Percentiles rank a stretch among this genome's conserved stretches.
These are phyloP conservation scores for Malthinus flaveolus DNA, from an alignment of 2,888 invertebrate genomes.

Conservation along the genomic window DNA sequence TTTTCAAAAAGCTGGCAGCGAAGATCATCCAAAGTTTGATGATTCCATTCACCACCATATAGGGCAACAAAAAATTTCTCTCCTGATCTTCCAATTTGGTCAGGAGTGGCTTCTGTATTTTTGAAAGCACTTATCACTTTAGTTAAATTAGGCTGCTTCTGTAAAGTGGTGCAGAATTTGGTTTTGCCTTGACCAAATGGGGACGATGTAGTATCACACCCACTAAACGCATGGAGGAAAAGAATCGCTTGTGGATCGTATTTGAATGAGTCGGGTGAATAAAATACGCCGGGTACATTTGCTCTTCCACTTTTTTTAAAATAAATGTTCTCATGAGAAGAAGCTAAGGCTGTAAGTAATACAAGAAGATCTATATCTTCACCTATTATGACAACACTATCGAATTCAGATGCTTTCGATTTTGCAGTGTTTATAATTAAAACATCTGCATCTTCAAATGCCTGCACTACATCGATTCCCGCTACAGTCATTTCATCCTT, in stretches of 20 bases:
- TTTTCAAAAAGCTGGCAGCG: constrained; percentile 3
- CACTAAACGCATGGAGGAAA: constrained; percentile 13
- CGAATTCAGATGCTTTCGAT: constrained; percentile 19
- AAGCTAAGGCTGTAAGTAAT: constrained; percentile 20
- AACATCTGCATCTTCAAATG: constrained; percentile 28
- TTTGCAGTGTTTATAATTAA: constrained; percentile 25
- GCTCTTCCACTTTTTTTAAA: constrained; percentile 21
- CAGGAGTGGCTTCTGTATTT: constrained; percentile 10
- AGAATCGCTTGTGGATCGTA: constrained; percentile 9
- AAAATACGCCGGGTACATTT: constrained; percentile 9
- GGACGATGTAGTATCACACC: constrained; percentile 16
- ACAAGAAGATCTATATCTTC: constrained; percentile 28
- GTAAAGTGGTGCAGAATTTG: neutral
- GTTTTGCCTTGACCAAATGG: constrained; percentile 9
- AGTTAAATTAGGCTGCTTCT: neutral
- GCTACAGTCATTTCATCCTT: constrained; percentile 13
- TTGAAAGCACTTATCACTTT: neutral
- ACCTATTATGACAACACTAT: constrained; percentile 20
- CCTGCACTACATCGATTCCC: constrained; percentile 23
- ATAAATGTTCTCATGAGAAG: constrained; percentile 4
- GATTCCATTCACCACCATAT: constrained; percentile 8
- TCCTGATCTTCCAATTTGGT: constrained; percentile 12
- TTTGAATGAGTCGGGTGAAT: constrained; percentile 3
- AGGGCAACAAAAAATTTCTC: constrained; percentile 5
- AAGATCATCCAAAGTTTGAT: neutral